phyloP scores from a whole-genome alignment of 2,888 invertebrate species.

The Invenusta paracnida region DNA sequence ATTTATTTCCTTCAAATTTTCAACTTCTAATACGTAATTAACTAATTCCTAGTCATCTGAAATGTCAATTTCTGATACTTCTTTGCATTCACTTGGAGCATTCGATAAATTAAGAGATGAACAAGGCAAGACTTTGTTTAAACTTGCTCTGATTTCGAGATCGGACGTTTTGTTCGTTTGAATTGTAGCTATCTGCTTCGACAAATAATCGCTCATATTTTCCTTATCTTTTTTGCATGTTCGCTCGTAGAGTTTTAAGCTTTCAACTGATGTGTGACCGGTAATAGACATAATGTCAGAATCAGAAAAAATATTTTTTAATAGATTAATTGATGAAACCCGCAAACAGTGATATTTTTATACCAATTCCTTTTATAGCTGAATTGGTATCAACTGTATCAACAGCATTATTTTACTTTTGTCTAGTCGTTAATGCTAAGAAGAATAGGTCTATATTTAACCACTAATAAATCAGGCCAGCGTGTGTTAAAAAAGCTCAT shows the following conservation, averaged over 20 bases:
- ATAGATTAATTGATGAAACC: background rate
- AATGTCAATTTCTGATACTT: background rate
- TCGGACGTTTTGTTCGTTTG: background rate
- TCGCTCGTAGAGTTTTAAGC: background rate
- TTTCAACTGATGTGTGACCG: background rate
- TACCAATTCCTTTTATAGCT: background rate
- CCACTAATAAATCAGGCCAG: no score
- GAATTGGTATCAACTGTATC: background rate
- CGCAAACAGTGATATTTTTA: background rate
- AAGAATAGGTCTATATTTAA: no score
- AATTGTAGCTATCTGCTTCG: background rate
- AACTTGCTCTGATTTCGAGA: background rate
- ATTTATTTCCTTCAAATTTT: background rate
- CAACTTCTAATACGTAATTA: background rate
- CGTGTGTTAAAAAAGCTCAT: no score
- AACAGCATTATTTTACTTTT: background rate
- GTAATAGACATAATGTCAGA: background rate
- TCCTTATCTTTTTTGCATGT: background rate
- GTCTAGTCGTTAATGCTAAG: background rate
- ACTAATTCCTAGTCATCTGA: background rate
- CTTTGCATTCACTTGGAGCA: background rate
- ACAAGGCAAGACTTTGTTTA: background rate
- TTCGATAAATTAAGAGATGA: background rate
- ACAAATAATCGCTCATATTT: background rate
- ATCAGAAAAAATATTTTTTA: background rate